These are phyloP conservation scores for Poecile montanus DNA, from an alignment of 2,797 vertebrate species.

Conservation along the genomic window DNA sequence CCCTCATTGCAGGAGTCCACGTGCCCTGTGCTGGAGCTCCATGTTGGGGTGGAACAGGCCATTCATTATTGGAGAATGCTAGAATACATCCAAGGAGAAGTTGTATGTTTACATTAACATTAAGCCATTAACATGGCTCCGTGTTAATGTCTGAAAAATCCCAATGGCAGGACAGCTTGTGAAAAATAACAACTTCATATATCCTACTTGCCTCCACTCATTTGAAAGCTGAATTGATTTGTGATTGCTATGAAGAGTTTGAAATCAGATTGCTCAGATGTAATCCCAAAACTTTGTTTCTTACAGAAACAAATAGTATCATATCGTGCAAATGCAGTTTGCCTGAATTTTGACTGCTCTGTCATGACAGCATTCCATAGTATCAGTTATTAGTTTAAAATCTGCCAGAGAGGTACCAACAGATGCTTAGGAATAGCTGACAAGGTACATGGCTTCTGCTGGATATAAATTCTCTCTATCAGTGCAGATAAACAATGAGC, in stretches of 20 bases:
- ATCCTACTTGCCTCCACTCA: neutral
- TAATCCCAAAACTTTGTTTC: neutral
- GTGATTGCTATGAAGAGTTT: neutral
- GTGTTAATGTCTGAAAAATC: neutral
- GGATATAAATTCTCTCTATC: neutral
- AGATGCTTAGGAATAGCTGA: neutral
- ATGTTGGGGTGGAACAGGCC: neutral
- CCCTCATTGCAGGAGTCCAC: neutral
- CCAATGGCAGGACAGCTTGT: neutral
- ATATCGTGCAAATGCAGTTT: neutral
- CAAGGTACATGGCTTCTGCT: neutral
- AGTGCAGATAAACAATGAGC: neutral
- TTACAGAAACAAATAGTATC: neutral
- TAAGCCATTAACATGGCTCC: neutral
- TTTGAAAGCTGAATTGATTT: neutral
- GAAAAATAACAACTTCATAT: neutral
- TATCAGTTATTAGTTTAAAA: neutral
- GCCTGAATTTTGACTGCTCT: neutral
- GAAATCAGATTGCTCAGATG: neutral
- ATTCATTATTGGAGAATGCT: neutral
- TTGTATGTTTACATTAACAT: neutral
- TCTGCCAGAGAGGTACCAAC: neutral
- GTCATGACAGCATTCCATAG: neutral
- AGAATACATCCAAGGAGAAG: neutral
- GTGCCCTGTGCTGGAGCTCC: neutral